Percentiles rank a stretch among this genome's conserved stretches.
Evolutionary conservation across 2,888 invertebrate genomes (phyloP).

Genomic region (Gari tellinella): DNA sequence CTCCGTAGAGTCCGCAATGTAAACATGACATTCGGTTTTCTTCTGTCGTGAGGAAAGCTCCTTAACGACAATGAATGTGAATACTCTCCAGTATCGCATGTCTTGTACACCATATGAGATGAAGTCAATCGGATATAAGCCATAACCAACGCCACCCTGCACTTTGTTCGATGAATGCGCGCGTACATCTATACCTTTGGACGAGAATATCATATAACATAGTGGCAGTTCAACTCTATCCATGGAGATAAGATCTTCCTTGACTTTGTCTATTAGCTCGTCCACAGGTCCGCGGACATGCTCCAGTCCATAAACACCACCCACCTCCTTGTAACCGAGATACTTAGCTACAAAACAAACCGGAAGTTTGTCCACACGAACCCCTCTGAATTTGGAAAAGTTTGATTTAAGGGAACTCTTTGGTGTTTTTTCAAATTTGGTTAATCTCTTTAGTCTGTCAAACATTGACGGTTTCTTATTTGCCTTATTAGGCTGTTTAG

Average conservation of each 20-base stretch:
- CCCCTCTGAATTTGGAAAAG: slow-evolving; percentile 71
- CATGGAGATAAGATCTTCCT: slow-evolving; percentile 68
- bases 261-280: slow-evolving; percentile 77
- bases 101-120: slow-evolving; percentile 84
- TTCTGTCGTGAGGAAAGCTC: slow-evolving; percentile 77
- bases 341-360: slow-evolving; percentile 83
- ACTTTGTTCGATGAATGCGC: slow-evolving; percentile 78
- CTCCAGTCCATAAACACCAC: slow-evolving; percentile 80
- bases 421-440: slow-evolving; percentile 69
- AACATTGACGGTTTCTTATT: slow-evolving; percentile 63
- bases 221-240: slow-evolving; percentile 80
- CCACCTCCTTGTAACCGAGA: slow-evolving; percentile 77
- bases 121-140: slow-evolving; percentile 81
- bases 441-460: slow-evolving; percentile 67
- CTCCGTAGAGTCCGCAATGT: slow-evolving; percentile 79
- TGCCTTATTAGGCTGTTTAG: slow-evolving; percentile 37
- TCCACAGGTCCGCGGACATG: slow-evolving; percentile 82
- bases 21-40: slow-evolving; percentile 81
- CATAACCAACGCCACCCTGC: slow-evolving; percentile 60
- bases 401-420: slow-evolving; percentile 44
- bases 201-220: slow-evolving; percentile 78
- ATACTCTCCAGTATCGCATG: slow-evolving; percentile 81
- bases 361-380: slow-evolving; percentile 81
- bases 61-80: slow-evolving; percentile 82
- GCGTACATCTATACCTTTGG: slow-evolving; percentile 77